Conservation (phyloP, 92 coral and sea anemone species). For the Palythoa grandiflora region DNA sequence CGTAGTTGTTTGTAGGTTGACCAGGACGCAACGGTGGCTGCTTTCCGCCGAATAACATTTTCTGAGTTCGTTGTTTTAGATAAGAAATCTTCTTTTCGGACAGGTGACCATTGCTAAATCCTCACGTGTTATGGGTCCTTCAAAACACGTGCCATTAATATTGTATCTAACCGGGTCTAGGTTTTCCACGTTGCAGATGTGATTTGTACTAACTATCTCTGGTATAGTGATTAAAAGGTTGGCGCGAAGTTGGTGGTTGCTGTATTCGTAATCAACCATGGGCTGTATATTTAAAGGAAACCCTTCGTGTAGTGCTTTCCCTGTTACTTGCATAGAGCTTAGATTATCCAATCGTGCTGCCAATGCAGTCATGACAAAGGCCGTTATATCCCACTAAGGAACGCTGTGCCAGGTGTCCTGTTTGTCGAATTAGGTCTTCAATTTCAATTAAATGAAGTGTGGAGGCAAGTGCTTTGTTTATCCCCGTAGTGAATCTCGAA, state of each 20-base stretch:
- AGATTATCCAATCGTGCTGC: not conserved
- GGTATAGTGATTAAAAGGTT: slow-evolving; percentile 42
- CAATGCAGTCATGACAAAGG: slow-evolving; percentile 16
- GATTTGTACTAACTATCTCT: not conserved
- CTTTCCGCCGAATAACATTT: slow-evolving; percentile 25
- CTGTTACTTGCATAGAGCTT: not conserved
- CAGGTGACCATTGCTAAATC: slow-evolving; percentile 37
- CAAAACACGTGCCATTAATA: not conserved
- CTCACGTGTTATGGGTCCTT: slow-evolving; percentile 14
- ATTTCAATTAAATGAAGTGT: slow-evolving; percentile 33
- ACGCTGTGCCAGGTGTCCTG: slow-evolving; percentile 9
- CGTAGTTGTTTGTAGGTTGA: not conserved
- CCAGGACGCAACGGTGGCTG: not conserved
- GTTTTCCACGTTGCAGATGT: slow-evolving; percentile 32
- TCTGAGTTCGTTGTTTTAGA: not conserved
- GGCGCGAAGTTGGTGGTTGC: not conserved
- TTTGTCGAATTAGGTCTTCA: slow-evolving; percentile 30
- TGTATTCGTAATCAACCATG: slow-evolving; percentile 36
- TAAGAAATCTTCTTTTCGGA: not conserved
- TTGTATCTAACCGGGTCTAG: slow-evolving; percentile 36
- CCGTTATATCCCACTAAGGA: not conserved
- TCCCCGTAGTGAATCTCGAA: slow-evolving; percentile 5
- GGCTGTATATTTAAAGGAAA: slow-evolving; percentile 24
- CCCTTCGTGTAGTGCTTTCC: slow-evolving; percentile 1
- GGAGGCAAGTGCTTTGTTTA: slow-evolving; percentile 18